Evolutionary conservation across 1,140 invertebrate genomes (phyloP).

Genomic region (Cherax quadricarinatus): DNA sequence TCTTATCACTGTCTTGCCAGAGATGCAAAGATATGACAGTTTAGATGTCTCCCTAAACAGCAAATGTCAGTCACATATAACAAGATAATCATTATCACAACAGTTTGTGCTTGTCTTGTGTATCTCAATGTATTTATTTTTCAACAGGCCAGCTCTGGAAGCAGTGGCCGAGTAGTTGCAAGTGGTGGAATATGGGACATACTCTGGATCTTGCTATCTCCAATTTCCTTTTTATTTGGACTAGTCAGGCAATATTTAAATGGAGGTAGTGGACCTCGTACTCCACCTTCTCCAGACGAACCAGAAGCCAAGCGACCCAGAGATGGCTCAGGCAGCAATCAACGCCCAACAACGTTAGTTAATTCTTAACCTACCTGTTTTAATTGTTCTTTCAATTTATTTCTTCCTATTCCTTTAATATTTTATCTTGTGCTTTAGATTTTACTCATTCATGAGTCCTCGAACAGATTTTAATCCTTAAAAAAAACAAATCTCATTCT

Average conservation of each 20-base stretch:
- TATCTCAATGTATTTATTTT: background rate
- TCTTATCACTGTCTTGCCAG: too few species aligned
- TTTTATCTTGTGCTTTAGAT: too few species aligned
- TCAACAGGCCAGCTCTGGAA: background rate
- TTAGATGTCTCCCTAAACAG: too few species aligned
- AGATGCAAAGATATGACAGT: too few species aligned
- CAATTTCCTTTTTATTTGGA: conserved; percentile 48
- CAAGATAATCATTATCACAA: too few species aligned
- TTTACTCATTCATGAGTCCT: too few species aligned
- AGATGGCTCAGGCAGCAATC: conserved; percentile 9
- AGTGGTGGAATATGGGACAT: conserved; percentile 42
- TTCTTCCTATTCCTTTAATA: too few species aligned
- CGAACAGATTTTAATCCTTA: too few species aligned
- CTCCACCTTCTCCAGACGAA: conserved; percentile 1
- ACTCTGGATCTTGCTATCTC: conserved; percentile 45
- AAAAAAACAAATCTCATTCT: too few species aligned
- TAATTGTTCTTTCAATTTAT: too few species aligned
- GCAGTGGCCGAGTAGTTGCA: conserved; percentile 10
- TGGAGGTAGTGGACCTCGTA: conserved; percentile 2
- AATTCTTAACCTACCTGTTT: background rate
- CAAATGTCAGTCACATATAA: too few species aligned
- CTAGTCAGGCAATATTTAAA: conserved; percentile 21
- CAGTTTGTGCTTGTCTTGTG: too few species aligned
- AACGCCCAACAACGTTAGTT: conserved; percentile 52
- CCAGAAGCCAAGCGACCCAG: conserved; percentile 32